Percentiles rank a stretch among this genome's conserved stretches.
Evolutionary conservation across 2,797 vertebrate species (phyloP).

Genomic region (Morelia viridis): DNA sequence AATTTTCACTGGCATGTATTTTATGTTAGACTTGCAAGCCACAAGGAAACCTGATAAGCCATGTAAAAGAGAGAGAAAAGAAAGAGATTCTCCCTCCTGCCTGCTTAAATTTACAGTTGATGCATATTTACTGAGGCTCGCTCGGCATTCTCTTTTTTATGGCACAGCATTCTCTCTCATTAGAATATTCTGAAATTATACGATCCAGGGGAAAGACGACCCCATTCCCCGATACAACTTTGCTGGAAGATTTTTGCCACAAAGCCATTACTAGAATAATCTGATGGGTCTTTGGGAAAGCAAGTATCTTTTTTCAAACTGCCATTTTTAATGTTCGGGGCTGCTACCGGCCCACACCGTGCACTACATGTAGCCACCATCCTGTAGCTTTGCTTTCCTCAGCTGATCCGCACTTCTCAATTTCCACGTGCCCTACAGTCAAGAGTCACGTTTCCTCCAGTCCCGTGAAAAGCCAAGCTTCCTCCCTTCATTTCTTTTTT

Average conservation of each 20-base stretch:
- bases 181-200: background rate
- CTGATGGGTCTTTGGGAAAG: background rate
- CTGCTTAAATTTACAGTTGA: background rate
- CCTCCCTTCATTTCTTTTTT: background rate
- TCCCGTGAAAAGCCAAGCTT: background rate
- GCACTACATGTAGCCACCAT: background rate
- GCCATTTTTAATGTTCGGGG: background rate
- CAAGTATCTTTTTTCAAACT: background rate
- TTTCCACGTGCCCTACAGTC: background rate
- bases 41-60: background rate
- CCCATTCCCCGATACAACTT: background rate
- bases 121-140: background rate
- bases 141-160: too few species aligned
- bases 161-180: background rate
- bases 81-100: background rate
- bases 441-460: background rate
- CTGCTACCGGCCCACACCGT: background rate
- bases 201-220: background rate
- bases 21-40: background rate
- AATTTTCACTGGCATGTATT: background rate
- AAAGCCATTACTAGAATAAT: background rate
- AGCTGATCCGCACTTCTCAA: background rate
- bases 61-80: background rate
- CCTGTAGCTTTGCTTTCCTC: background rate
- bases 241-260: background rate